phyloP scores from a whole-genome alignment of 2,888 invertebrate genomes.

The Heliconius aoede region DNA sequence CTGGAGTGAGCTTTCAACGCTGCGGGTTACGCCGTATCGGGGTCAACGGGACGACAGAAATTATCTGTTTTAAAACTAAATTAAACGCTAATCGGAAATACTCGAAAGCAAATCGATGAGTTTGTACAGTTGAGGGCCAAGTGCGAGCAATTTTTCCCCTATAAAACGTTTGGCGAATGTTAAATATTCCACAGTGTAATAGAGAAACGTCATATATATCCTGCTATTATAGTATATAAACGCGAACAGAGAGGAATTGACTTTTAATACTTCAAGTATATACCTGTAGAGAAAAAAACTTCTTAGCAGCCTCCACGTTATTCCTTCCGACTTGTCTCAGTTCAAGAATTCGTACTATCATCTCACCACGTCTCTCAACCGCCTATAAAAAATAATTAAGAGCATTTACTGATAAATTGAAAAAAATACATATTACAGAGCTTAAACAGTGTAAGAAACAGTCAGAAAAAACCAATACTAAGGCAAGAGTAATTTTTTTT shows the following conservation, averaged over 20 bases:
- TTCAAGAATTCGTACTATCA: slow-evolving; percentile 96
- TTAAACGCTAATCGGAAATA: slow-evolving; percentile 45
- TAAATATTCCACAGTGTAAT: slow-evolving; percentile 26
- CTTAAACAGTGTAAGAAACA: not conserved
- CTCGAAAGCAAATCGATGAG: slow-evolving; percentile 44
- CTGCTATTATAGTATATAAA: not conserved
- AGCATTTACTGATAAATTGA: not conserved
- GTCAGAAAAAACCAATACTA: not conserved
- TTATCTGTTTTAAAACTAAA: slow-evolving; percentile 61
- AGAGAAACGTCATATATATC: slow-evolving; percentile 1
- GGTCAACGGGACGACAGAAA: slow-evolving; percentile 72
- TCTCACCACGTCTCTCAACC: slow-evolving; percentile 96
- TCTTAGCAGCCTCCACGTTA: slow-evolving; percentile 93
- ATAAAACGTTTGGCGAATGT: slow-evolving; percentile 26
- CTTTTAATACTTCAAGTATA: not conserved
- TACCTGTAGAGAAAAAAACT: slow-evolving; percentile 91
- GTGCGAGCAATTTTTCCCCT: slow-evolving; percentile 19
- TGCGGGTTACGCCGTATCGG: slow-evolving; percentile 70
- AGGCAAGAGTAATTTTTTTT: not conserved
- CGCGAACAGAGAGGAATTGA: not conserved
- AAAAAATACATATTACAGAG: not conserved
- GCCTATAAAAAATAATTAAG: slow-evolving; percentile 74
- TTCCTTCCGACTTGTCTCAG: slow-evolving; percentile 93
- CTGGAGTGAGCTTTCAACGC: slow-evolving; percentile 68
- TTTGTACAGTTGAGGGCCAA: slow-evolving; percentile 14